phyloP scores from a whole-genome alignment of 23 tunicate species.

The Styela clava region DNA sequence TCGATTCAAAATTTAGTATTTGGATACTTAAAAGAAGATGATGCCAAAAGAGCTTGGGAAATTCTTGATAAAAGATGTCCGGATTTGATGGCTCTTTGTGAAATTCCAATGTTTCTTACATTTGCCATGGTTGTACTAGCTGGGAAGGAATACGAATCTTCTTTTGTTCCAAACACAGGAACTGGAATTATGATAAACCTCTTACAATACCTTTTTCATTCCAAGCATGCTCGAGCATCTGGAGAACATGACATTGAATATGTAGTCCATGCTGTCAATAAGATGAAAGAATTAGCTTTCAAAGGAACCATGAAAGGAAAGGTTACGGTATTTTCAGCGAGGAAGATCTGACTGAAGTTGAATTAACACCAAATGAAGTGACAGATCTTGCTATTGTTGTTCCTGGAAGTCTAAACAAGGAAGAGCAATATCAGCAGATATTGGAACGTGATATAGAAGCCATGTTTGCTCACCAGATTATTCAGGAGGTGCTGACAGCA shows the following conservation, averaged over 20 bases:
- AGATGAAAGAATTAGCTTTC: not conserved
- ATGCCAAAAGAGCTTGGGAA: not conserved
- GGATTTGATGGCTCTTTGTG: not conserved
- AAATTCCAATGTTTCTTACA: not conserved
- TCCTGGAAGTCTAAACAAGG: not conserved
- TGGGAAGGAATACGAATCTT: not conserved
- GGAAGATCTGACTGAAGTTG: not conserved
- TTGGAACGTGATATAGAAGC: not conserved
- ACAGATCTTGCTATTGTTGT: not conserved
- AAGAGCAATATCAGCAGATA: too few relatives aligned
- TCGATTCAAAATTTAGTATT: not conserved
- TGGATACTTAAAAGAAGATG: not conserved
- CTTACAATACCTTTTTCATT: not conserved
- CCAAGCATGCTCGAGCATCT: not conserved
- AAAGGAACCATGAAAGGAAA: not conserved
- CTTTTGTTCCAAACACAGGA: not conserved
- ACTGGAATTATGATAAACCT: not conserved
- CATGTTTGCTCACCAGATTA: not conserved
- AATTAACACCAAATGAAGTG: not conserved
- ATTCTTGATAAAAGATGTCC: not conserved
- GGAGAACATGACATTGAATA: not conserved
- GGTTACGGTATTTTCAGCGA: not conserved
- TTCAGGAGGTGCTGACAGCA: not conserved
- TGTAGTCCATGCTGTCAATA: not conserved
- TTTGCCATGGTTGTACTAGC: not conserved